Percentiles rank a stretch among this genome's conserved stretches.
These are phyloP conservation scores for Danaus plexippus DNA, from an alignment of 1,140 invertebrate species.

Conservation along the genomic window DNA sequence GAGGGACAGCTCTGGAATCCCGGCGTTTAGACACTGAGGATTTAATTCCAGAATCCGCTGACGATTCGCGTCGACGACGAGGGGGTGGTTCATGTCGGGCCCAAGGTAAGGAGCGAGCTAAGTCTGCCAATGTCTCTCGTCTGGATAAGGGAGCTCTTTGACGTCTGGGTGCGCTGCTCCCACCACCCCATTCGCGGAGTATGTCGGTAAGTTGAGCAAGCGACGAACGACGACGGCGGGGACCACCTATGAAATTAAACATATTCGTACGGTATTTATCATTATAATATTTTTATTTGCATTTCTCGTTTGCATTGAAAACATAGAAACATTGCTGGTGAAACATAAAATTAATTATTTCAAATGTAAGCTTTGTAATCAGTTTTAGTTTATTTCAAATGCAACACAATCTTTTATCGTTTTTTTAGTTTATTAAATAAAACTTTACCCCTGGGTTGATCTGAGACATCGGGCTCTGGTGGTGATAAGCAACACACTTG, in stretches of 20 bases:
- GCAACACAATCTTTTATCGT: not conserved
- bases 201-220: constrained; percentile 91
- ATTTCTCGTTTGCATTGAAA: too few relatives aligned
- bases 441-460: constrained; percentile 59
- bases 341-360: too few relatives aligned
- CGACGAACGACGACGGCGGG: constrained; percentile 84
- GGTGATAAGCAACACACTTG: constrained; percentile 89
- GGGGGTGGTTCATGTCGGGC: constrained; percentile 73
- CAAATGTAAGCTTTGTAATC: too few relatives aligned
- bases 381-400: too few relatives aligned
- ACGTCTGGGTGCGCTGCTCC: constrained; percentile 74
- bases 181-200: constrained; percentile 86
- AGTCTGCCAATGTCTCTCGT: constrained; percentile 87
- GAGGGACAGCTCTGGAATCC: constrained; percentile 77
- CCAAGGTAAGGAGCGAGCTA: constrained; percentile 84
- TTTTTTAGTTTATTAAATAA: not conserved
- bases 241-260: constrained; percentile 53
- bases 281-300: too few relatives aligned
- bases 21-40: constrained; percentile 80
- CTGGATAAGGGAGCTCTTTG: constrained; percentile 80
- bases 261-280: too few relatives aligned
- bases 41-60: constrained; percentile 86
- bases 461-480: constrained; percentile 79
- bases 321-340: too few relatives aligned
- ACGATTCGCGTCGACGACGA: constrained; percentile 83